Conservation (phyloP, 2,113 vertebrate species). For the Ptilonorhynchus violaceus region DNA sequence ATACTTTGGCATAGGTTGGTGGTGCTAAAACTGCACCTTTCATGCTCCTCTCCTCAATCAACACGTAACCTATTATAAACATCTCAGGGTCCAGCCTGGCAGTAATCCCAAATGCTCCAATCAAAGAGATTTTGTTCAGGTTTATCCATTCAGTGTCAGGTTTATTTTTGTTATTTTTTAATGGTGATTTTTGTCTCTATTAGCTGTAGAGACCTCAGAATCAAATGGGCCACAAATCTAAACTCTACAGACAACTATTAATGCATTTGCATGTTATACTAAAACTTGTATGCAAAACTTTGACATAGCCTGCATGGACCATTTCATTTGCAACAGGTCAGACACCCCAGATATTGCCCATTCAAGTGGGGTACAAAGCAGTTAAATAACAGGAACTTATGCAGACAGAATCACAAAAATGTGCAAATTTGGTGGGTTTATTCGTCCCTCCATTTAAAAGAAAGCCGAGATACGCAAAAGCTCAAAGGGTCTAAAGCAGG, state of each 20-base stretch:
- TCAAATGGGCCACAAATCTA: not conserved
- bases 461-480: not conserved
- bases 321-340: not conserved
- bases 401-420: not conserved
- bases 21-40: constrained; percentile 43
- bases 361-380: not conserved
- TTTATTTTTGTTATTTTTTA: constrained; percentile 50
- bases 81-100: constrained; percentile 54
- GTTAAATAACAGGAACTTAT: not conserved
- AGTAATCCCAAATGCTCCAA: constrained; percentile 49
- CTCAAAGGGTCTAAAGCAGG: not conserved
- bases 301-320: not conserved
- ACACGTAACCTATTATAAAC: constrained; percentile 65
- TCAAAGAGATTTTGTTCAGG: constrained; percentile 69
- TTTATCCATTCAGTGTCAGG: constrained; percentile 47
- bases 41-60: constrained; percentile 58
- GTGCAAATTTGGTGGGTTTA: not conserved
- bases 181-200: constrained; percentile 50
- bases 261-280: not conserved
- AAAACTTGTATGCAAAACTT: not conserved
- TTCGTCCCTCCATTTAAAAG: not conserved
- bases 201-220: constrained; percentile 12
- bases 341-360: not conserved
- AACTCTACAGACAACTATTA: constrained; percentile 12
- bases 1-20: constrained; percentile 6